Evolutionary conservation across 2,797 vertebrate genomes (phyloP), one percentile per base, ranked within the genome.

Genomic region (Decapterus maruadsi): DNA sequence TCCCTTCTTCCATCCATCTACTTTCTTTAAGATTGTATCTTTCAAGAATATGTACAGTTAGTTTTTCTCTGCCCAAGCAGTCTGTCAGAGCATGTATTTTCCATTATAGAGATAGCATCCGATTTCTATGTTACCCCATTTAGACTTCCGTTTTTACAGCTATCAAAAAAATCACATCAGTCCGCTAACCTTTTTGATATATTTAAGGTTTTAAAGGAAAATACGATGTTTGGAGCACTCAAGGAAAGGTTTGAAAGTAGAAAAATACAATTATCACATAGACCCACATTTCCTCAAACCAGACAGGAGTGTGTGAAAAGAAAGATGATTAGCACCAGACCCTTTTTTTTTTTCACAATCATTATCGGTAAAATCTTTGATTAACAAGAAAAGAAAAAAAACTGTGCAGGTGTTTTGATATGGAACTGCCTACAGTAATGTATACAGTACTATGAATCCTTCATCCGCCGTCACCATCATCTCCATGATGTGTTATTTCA

Each of bases 71-170:
- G 93, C 93, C 84, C 87, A 84, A 89, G 89, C 94, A 94, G 95
- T 96, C 95, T 96, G 96, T 96, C 95, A 92, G 96, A 95, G 95
- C 96, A 95, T 96, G 96, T 95, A 95, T 95, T 96, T 96, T 96
- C 96, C 96, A 97, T 97, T 98, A 97, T 95, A 96, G 95, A 96
- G 96, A 98, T 97, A 97, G 95, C 95, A 96, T 97, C 96, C 95
- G 83, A 95, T 96, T 96, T 95, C 95, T 91, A 80, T 92, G 89
- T 94, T 96, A 96, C 95, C 94, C 95, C 96, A 96, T 97, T 97
- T 97, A 96, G 87, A 95, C 96, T 96, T 97, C 95, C 95, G 95
- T 97, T 94, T 97, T 97, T 96, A 95, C 92, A 88, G 94, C 95
- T 96, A 96, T 98, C 96, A 96, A 95, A 96, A 96, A 96, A 96